Conservation (phyloP, 2,888 invertebrate species). For the Patella caerulea region DNA sequence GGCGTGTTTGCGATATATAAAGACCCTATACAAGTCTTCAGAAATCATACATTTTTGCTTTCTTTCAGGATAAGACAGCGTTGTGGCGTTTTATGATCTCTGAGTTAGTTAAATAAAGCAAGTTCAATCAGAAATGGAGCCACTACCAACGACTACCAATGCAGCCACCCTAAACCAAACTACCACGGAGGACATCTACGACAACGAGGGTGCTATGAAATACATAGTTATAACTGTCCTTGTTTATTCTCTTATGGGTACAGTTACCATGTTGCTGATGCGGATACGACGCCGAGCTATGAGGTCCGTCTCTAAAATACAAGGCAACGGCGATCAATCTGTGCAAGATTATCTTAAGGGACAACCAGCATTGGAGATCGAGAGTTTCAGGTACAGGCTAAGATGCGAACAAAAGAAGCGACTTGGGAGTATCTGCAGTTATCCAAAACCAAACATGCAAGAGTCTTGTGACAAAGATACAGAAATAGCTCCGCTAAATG, state of each 20-base stretch:
- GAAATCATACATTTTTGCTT: too few relatives aligned
- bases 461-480: too few relatives aligned
- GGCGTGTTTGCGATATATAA: too few relatives aligned
- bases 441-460: too few relatives aligned
- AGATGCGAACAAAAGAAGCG: neutral
- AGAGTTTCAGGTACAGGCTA: neutral
- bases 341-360: neutral
- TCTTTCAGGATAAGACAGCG: too few relatives aligned
- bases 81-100: too few relatives aligned
- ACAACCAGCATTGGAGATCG: neutral
- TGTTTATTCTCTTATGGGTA: conserved; percentile 39
- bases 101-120: too few relatives aligned
- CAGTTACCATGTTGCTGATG: conserved; percentile 31
- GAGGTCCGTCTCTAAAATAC: neutral
- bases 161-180: too few relatives aligned
- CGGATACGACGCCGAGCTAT: conserved; percentile 27
- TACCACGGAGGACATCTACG: conserved; percentile 20
- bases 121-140: too few relatives aligned
- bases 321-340: neutral
- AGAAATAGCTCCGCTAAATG: too few relatives aligned
- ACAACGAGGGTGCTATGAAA: conserved; percentile 38
- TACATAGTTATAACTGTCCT: conserved; percentile 35
- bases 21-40: too few relatives aligned
- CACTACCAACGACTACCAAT: too few relatives aligned
- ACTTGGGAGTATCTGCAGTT: neutral